Evolutionary conservation across 2,888 invertebrate genomes (phyloP).

Genomic region (Sarcophaga variegata): DNA sequence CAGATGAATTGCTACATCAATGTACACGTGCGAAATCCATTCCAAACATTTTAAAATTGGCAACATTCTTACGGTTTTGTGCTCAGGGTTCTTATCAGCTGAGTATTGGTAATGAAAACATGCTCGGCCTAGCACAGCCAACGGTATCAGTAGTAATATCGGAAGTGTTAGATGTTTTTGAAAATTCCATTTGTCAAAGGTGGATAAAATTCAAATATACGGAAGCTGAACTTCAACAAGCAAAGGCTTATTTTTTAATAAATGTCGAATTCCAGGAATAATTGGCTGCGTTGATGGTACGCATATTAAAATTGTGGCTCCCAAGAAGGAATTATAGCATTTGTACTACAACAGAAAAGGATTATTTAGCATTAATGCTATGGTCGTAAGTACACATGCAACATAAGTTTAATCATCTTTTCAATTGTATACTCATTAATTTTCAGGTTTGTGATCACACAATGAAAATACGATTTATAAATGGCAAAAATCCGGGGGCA

Average conservation of each 20-base stretch:
- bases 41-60: too few species aligned
- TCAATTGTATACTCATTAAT: neutral
- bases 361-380: conserved; percentile 35
- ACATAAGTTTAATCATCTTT: neutral
- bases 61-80: too few species aligned
- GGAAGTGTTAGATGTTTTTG: conserved; percentile 5
- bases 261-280: conserved; percentile 24
- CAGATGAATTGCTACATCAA: too few species aligned
- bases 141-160: too few species aligned
- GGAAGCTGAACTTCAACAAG: conserved; percentile 3
- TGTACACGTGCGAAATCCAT: too few species aligned
- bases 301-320: conserved; percentile 11
- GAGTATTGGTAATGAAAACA: too few species aligned
- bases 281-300: neutral
- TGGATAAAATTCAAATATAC: conserved; percentile 29
- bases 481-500: neutral
- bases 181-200: conserved; percentile 20
- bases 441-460: neutral
- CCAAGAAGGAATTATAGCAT: conserved; percentile 12
- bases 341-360: conserved; percentile 20
- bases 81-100: too few species aligned
- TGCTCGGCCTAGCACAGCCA: too few species aligned
- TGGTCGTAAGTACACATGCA: conserved; percentile 26
- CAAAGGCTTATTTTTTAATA: conserved; percentile 27
- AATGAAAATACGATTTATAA: neutral